Evolutionary conservation across 2,797 vertebrate genomes (phyloP), one percentile per base, ranked within the genome.

Genomic region (Myotis myotis): DNA sequence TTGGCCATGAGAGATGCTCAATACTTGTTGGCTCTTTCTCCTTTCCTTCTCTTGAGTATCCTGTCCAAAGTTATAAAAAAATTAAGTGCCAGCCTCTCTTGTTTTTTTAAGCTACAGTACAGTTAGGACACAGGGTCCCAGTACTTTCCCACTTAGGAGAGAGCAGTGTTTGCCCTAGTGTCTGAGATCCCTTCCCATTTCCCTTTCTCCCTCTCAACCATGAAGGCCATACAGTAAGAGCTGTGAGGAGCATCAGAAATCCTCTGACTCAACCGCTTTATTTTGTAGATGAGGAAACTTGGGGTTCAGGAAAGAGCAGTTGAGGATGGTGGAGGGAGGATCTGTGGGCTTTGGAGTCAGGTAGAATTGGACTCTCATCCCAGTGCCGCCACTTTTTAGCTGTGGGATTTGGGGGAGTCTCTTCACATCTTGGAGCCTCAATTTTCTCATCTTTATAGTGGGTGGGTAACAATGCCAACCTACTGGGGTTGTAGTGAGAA

Each of bases 261-360:
- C 10, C 6, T 30, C 30, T 13, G 38, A 91, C 20, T 82, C 76
- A 76, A 47, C 2, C 36, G 23, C 23, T 68, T 79, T 53, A 60
- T 68, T 91, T 62, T 47, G 30, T 89, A 71, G 79, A 28, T 85
- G 38, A 93, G 70, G 71, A 92, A 93, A 78, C 53, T 30, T 57
- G 47, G 47, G 83, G 55, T 66, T 64, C 64, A 44, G 47, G 22
- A 19, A 83, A 79, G 88, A 55, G 11, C 6, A 71, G 30, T 25
- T 66, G 30, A 38, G 11, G 7, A 30, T 36, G 25, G 84, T 57
- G 44, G 76, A 66, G 30, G 87, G 57, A 72, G 11, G 36, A 16
- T 19, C 2, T 62, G 30, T 16, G 60, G 74, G 20, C 47, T 83
- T 44, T 36, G 47, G 66, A 70, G 72, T 72, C 81, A 47, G 10